Evolutionary conservation across 2,888 invertebrate species (phyloP).

Genomic region (Nomada ruficornis): DNA sequence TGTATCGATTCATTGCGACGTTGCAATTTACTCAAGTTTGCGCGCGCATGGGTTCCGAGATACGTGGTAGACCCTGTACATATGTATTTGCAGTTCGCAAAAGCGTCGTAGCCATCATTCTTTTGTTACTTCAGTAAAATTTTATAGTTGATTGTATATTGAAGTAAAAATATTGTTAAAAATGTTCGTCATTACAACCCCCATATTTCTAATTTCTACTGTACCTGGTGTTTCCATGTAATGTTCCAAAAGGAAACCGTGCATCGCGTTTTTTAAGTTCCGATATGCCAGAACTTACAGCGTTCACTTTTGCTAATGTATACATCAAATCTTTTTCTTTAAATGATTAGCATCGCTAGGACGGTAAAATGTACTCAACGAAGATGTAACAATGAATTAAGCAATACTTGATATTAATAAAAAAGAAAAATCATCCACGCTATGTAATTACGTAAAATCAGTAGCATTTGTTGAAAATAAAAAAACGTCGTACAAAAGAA

Average conservation of each 20-base stretch:
- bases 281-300: not conserved
- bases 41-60: too few species aligned
- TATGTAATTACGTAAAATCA: not conserved
- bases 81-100: constrained; percentile 3
- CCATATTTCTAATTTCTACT: not conserved
- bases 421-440: not conserved
- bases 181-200: constrained; percentile 1
- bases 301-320: not conserved
- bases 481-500: not conserved
- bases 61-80: too few species aligned
- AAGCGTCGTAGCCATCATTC: not conserved
- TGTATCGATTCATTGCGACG: too few species aligned
- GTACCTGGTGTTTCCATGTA: not conserved
- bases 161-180: not conserved
- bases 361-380: not conserved
- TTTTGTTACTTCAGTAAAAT: constrained; percentile 8
- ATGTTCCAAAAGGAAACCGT: not conserved
- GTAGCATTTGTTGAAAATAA: not conserved
- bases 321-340: not conserved
- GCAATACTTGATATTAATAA: not conserved
- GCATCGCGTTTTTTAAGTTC: not conserved
- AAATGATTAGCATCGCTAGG: not conserved
- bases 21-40: too few species aligned
- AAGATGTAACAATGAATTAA: not conserved
- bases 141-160: not conserved